Evolutionary conservation across 1,140 invertebrate species (phyloP), one percentile per base, ranked within the genome.

Genomic region (Lepidurus couesii): DNA sequence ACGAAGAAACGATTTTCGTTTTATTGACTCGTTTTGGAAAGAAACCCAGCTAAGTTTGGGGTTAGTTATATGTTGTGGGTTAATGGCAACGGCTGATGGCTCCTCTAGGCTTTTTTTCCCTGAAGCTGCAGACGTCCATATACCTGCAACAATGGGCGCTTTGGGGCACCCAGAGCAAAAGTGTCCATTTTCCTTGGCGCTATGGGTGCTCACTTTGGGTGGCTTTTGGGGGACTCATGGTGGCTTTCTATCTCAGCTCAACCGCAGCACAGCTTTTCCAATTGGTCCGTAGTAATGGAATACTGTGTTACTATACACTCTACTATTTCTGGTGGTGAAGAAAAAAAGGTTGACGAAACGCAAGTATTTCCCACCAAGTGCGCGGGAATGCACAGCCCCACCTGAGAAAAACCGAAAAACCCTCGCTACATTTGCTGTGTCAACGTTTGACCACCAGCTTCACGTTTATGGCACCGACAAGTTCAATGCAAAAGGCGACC

Each of bases 201-300:
- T 65, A 65, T 65, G 53, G 53, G 53, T 65, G 53, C 53, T 65
- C 53, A 65, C 53, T 65, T 65, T 65, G 53, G 53, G 53, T 65
- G 53, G 53, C 53, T n/a, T 34, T 34, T 34, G 21, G 53, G 53
- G 53, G 16, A 13, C 16, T 13, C 53, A n/a, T 65, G 45, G 45
- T 10, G 45, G 45, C 10, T 65, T 65, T 16, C 6, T 13, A 0
- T 16, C 53, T 0, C 8, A 4, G n/a, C 13, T 13, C 21, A 21
- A 21, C 53, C 53, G 53, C 53, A n/a, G 53, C 53, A 65, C 5
- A 13, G 16, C 21, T 65, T 21, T 9, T 16, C 53, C 53, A 65
- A 65, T 65, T 21, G 53, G 21, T 21, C 34, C 34, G 4, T 4
- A n/a, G n/a, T 65, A 65, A 65, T 65, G 53, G 53, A 16, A 16